Conservation (phyloP, 2,797 vertebrate species). For the Macroramphosus scolopax region DNA sequence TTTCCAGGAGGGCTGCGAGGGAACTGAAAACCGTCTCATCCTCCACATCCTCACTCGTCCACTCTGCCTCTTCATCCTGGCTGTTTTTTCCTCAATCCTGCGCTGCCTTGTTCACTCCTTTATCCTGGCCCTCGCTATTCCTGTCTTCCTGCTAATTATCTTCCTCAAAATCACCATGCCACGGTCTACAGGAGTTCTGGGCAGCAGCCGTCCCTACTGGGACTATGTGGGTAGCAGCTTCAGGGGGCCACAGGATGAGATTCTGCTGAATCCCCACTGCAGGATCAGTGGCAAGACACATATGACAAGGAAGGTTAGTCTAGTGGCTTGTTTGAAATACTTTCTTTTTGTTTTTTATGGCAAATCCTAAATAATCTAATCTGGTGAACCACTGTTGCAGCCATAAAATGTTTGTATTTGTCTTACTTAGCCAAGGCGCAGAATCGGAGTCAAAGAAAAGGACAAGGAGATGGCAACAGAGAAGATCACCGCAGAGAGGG, state of each 20-base stretch:
- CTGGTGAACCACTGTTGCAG: neutral
- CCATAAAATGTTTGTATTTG: neutral
- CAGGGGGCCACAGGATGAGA: constrained; percentile 64
- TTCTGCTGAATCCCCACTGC: constrained; percentile 67
- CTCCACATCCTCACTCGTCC: constrained; percentile 87
- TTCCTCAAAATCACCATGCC: constrained; percentile 86
- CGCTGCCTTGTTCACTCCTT: constrained; percentile 88
- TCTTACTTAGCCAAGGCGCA: constrained; percentile 52
- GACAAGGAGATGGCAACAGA: constrained; percentile 66
- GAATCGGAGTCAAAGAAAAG: constrained; percentile 55
- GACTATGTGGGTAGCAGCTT: constrained; percentile 80
- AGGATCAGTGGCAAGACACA: constrained; percentile 59
- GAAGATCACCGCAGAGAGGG: constrained; percentile 60
- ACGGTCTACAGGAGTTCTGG: constrained; percentile 77
- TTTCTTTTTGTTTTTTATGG: neutral
- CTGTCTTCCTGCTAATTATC: constrained; percentile 82
- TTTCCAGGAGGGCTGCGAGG: constrained; percentile 84
- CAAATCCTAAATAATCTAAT: neutral
- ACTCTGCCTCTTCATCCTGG: constrained; percentile 83
- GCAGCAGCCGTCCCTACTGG: constrained; percentile 77
- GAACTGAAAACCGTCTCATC: constrained; percentile 87
- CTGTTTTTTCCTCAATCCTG: constrained; percentile 82
- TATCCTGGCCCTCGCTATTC: constrained; percentile 83
- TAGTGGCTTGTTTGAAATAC: neutral
- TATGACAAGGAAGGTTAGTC: constrained; percentile 56